Evolutionary conservation across 2,797 vertebrate species (phyloP).

Genomic region (Leuciscus waleckii): DNA sequence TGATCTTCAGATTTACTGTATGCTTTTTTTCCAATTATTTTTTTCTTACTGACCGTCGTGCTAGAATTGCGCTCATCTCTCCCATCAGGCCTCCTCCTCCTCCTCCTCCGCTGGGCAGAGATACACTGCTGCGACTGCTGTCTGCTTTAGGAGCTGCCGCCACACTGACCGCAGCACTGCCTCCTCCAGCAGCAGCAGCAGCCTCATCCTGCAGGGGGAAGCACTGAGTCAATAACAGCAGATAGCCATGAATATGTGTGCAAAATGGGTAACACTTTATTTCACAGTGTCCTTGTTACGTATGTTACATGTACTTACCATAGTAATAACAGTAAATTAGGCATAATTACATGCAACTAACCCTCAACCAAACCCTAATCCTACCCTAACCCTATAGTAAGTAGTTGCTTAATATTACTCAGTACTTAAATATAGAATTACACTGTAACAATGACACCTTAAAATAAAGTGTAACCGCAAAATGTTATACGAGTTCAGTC

Average conservation of each 20-base stretch:
- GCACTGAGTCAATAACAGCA: conserved; percentile 40
- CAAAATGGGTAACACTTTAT: no score
- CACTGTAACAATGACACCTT: no score
- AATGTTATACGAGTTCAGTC: not conserved
- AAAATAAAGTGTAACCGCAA: not conserved
- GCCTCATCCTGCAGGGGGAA: conserved; percentile 78
- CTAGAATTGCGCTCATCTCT: conserved; percentile 93
- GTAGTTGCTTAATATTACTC: no score
- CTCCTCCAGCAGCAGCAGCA: conserved; percentile 44
- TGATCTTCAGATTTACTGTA: not conserved
- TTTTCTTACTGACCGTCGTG: conserved; percentile 81
- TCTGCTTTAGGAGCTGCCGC: conserved; percentile 74
- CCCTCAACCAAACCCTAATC: no score
- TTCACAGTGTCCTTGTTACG: no score
- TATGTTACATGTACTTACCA: no score
- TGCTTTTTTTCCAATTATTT: not conserved
- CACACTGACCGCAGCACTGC: conserved; percentile 50
- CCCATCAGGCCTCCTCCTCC: conserved; percentile 88
- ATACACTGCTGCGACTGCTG: conserved; percentile 73
- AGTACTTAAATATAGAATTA: no score
- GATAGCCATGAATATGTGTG: not conserved
- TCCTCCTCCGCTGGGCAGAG: conserved; percentile 76
- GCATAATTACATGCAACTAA: no score
- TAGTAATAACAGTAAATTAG: no score
- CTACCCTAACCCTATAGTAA: no score